phyloP scores from a whole-genome alignment of 2,797 vertebrate species.

The Aldrovandia affinis region DNA sequence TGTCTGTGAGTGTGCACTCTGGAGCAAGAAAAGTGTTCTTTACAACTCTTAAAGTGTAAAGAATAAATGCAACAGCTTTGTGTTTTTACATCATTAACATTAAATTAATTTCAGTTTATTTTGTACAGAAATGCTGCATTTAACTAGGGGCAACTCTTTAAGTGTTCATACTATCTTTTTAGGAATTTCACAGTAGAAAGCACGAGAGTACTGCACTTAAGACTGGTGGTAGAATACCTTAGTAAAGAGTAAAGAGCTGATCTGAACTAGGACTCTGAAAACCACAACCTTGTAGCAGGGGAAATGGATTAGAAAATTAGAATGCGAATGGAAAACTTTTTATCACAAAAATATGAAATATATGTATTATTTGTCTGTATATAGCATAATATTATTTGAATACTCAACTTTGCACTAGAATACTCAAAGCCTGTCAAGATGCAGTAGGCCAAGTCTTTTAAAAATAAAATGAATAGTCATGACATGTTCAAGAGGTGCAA shows the following conservation, averaged over 20 bases:
- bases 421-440: not conserved
- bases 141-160: not conserved
- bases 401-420: not conserved
- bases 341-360: not conserved
- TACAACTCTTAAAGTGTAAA: no score
- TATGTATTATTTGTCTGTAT: not conserved
- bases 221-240: not conserved
- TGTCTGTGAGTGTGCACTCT: not conserved
- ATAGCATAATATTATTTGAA: not conserved
- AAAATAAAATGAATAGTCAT: not conserved
- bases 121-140: not conserved
- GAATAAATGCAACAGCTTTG: no score
- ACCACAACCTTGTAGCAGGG: not conserved
- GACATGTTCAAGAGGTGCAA: not conserved
- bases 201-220: not conserved
- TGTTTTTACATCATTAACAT: not conserved
- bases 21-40: no score
- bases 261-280: not conserved
- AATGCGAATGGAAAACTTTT: not conserved
- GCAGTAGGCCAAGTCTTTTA: no score
- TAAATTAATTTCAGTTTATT: not conserved
- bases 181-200: not conserved
- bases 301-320: not conserved
- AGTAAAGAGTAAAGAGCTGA: not conserved
- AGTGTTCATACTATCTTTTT: not conserved